phyloP scores from a whole-genome alignment of 2,113 vertebrate species.

The Labrus mixtus region DNA sequence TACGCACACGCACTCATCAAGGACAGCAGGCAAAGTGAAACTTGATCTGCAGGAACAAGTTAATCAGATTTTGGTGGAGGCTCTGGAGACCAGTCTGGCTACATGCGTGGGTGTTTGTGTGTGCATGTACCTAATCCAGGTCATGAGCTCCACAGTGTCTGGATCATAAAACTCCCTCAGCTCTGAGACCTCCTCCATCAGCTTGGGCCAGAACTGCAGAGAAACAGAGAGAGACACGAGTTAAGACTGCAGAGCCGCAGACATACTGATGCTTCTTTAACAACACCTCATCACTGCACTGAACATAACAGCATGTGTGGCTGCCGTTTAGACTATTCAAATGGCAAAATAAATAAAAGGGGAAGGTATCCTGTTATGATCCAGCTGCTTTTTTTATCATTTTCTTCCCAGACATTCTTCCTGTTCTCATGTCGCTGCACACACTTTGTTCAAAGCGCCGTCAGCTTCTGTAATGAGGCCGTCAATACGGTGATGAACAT shows the following conservation, averaged over 20 bases:
- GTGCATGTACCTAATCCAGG: slow-evolving; percentile 93
- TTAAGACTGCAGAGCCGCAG: slow-evolving; percentile 2
- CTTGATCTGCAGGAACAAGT: slow-evolving; percentile 57
- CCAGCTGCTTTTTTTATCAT: slow-evolving; percentile 21
- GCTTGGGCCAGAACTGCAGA: slow-evolving; percentile 92
- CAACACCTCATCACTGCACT: slow-evolving; percentile 19
- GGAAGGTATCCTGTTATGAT: slow-evolving; percentile 23
- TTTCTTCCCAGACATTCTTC: slow-evolving; percentile 20
- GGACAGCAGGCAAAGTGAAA: slow-evolving; percentile 50
- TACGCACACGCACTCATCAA: slow-evolving; percentile 49
- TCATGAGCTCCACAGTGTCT: slow-evolving; percentile 99
- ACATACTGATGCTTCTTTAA: not conserved
- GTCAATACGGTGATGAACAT: slow-evolving; percentile 48
- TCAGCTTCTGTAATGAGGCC: slow-evolving; percentile 26
- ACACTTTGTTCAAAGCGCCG: not conserved
- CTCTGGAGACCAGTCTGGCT: slow-evolving; percentile 15
- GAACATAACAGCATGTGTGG: not conserved
- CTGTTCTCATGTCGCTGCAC: not conserved
- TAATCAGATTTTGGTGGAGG: slow-evolving; percentile 62
- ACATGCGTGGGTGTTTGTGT: slow-evolving; percentile 21
- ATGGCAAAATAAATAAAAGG: slow-evolving; percentile 21
- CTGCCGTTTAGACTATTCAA: slow-evolving; percentile 13
- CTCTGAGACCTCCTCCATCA: slow-evolving; percentile 94
- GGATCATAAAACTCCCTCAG: slow-evolving; percentile 98
- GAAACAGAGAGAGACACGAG: slow-evolving; percentile 22